A percentile compares a stretch with the other conserved stretches of the same genome.
phyloP scores from a whole-genome alignment of 2,113 vertebrate species.

The Odontesthes bonariensis region DNA sequence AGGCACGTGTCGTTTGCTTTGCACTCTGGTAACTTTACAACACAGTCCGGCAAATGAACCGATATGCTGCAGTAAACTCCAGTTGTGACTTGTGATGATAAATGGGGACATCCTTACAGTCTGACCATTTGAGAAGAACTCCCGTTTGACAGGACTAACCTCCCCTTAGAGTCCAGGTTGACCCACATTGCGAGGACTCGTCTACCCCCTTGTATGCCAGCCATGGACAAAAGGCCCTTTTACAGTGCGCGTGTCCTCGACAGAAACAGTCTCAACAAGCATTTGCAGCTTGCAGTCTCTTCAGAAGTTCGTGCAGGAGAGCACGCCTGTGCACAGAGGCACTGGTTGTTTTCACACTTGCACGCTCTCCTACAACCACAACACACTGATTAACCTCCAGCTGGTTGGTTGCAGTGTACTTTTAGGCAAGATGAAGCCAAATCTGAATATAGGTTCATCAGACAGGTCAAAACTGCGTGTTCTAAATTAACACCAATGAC shows the following conservation, averaged over 20 bases:
- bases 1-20: too few species aligned
- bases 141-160: neutral
- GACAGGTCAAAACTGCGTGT: neutral
- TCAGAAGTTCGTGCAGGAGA: constrained; percentile 16
- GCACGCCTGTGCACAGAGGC: constrained; percentile 28
- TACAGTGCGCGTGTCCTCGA: constrained; percentile 21
- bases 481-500: neutral
- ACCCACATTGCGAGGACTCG: constrained; percentile 15
- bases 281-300: constrained; percentile 1
- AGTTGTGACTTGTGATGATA: neutral
- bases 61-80: neutral
- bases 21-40: too few species aligned
- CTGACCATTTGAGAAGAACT: neutral
- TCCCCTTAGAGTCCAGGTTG: constrained; percentile 11
- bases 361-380: neutral
- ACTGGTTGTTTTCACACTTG: neutral
- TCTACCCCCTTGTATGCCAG: neutral
- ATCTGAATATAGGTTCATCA: neutral
- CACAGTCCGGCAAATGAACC: too few species aligned
- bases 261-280: constrained; percentile 31
- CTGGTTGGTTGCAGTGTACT: neutral
- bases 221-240: constrained; percentile 57
- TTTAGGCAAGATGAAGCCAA: neutral
- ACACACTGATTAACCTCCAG: neutral
- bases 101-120: neutral